Conservation (phyloP, 2,888 invertebrate species). For the Caenorhabditis macrosperma region DNA sequence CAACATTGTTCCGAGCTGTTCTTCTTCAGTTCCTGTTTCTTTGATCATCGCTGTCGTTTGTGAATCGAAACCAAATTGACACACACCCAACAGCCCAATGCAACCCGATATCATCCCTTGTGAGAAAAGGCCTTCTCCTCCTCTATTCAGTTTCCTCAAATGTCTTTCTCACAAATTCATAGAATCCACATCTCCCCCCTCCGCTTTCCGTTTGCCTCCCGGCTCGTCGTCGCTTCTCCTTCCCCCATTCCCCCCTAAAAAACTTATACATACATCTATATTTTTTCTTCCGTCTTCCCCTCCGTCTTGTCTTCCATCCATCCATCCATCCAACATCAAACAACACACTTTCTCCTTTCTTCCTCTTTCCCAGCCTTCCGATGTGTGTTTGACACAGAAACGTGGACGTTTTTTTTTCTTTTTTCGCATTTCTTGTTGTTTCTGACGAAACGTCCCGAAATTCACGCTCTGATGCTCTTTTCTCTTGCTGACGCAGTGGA, state of each 20-base stretch:
- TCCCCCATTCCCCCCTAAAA: conserved; percentile 9
- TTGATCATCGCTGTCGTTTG: too few species aligned
- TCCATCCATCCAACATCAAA: conserved; percentile 22
- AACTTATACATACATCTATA: conserved; percentile 25
- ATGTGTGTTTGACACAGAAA: conserved; percentile 7
- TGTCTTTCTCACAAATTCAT: conserved; percentile 51
- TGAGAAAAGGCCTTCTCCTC: neutral
- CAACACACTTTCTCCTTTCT: conserved; percentile 30
- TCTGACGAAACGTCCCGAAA: too few species aligned
- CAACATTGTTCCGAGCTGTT: too few species aligned
- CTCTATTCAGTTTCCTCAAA: too few species aligned
- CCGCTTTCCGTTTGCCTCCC: conserved; percentile 11
- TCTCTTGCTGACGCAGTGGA: too few species aligned
- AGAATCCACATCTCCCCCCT: conserved; percentile 12
- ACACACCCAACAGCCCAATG: too few species aligned
- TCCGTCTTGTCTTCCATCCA: conserved; percentile 6
- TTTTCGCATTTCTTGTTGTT: conserved; percentile 1
- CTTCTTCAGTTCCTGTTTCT: too few species aligned
- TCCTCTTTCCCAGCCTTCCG: conserved; percentile 14
- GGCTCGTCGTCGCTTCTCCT: conserved; percentile 11
- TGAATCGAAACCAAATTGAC: too few species aligned
- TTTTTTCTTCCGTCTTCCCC: neutral
- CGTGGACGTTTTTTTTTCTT: conserved; percentile 17
- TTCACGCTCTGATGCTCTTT: too few species aligned
- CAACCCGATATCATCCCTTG: neutral